Percentiles rank a stretch among this genome's conserved stretches.
phyloP scores from a whole-genome alignment of 2,888 invertebrate genomes.

The Temnothorax rugatulus region DNA sequence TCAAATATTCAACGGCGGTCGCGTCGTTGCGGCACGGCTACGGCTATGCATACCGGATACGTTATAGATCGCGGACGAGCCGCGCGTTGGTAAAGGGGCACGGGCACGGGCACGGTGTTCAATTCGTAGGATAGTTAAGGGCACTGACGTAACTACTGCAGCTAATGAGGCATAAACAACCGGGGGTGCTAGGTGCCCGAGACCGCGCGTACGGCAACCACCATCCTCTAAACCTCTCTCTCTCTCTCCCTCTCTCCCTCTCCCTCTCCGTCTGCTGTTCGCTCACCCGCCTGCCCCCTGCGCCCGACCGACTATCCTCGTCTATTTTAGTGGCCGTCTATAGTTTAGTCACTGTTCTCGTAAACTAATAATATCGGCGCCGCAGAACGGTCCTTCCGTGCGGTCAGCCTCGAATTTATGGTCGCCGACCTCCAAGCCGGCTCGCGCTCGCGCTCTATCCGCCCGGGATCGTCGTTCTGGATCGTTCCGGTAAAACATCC shows the following conservation, averaged over 20 bases:
- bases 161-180: slow-evolving; percentile 83
- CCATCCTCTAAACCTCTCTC: slow-evolving; percentile 58
- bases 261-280: slow-evolving; percentile 18
- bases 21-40: slow-evolving; percentile 43
- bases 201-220: slow-evolving; percentile 64
- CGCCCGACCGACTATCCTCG: slow-evolving; percentile 66
- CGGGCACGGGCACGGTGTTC: slow-evolving; percentile 66
- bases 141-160: slow-evolving; percentile 79
- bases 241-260: slow-evolving; percentile 34
- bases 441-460: slow-evolving; percentile 32
- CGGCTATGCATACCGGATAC: slow-evolving; percentile 54
- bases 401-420: slow-evolving; percentile 77
- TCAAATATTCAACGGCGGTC: slow-evolving; percentile 55
- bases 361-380: slow-evolving; percentile 81
- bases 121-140: slow-evolving; percentile 81
- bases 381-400: slow-evolving; percentile 76
- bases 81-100: slow-evolving; percentile 60
- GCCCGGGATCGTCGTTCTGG: slow-evolving; percentile 47
- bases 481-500: slow-evolving; percentile 57
- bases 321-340: slow-evolving; percentile 77
- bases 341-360: slow-evolving; percentile 78
- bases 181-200: slow-evolving; percentile 71
- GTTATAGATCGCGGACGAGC: slow-evolving; percentile 62
- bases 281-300: slow-evolving; percentile 25
- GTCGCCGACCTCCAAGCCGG: slow-evolving; percentile 61